Percentiles rank a stretch among this genome's conserved stretches.
phyloP scores from a whole-genome alignment of 1,140 invertebrate genomes.

The Brachionus sp. region DNA sequence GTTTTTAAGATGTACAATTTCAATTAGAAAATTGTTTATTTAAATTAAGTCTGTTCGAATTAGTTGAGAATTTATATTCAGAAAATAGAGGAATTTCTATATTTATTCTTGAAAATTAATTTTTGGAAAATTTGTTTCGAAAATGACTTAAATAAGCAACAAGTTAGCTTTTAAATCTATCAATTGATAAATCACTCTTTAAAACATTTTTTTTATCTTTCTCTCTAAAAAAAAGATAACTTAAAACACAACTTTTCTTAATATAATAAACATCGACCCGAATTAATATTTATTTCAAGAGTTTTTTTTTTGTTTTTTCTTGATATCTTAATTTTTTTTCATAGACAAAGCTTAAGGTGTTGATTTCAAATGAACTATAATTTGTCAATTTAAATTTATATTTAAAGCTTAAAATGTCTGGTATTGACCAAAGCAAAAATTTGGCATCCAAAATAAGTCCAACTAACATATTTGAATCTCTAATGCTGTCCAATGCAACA shows the following conservation, averaged over 20 bases:
- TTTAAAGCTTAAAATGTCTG: slow-evolving; percentile 19
- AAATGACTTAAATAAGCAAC: background rate
- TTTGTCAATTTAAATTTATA: slow-evolving; percentile 28
- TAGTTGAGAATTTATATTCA: background rate
- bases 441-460: background rate
- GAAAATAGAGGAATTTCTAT: background rate
- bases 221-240: background rate
- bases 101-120: background rate
- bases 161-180: background rate
- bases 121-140: background rate
- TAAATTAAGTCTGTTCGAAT: slow-evolving; percentile 1
- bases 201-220: background rate
- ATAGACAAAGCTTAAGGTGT: slow-evolving; percentile 3
- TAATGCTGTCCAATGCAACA: background rate
- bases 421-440: background rate
- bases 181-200: slow-evolving; percentile 32
- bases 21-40: slow-evolving; percentile 9
- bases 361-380: slow-evolving; percentile 14
- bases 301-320: background rate
- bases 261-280: slow-evolving; percentile 23
- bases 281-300: background rate
- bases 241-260: background rate
- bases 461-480: slow-evolving; percentile 7
- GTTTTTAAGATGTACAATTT: slow-evolving; percentile 41
- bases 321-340: slow-evolving; percentile 3